Evolutionary conservation across 1,140 invertebrate genomes (phyloP), one percentile per base, ranked within the genome.

Genomic region (Papilio aristodemus): DNA sequence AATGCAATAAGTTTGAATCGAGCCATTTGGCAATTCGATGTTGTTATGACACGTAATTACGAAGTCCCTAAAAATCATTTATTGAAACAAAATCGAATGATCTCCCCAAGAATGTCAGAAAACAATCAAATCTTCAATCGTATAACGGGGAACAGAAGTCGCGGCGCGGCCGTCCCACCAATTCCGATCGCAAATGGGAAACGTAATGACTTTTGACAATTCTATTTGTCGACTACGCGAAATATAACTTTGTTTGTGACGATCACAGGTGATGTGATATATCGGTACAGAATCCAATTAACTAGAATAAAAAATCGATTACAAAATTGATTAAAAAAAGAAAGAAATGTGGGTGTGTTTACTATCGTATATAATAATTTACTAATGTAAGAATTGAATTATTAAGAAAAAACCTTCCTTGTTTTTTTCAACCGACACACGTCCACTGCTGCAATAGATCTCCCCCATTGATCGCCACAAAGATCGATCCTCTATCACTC

Each of bases 171-270:
- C 85, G 75, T 73, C 85, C 82, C 81, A 84, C 78, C 87, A 85
- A 89, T 86, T 87, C 78, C 70, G 73, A 69, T 81, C 73, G 74
- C 80, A 87, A 90, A 87, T 90, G 73, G 87, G 84, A 89, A 88
- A 79, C 79, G 83, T 88, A 87, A 89, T 88, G 71, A 74, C 72
- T 81, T 86, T 86, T 72, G 80, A 79, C 80, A 86, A 86, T 84
- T 83, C 83, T 78, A 89, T 89, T 86, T 84, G 75, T 68, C 67
- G 62, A 60, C 73, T 72, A 78, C 71, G 64, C 60, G 67, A 67
- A 43, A 70, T 60, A 62, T 85, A 87, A 87, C 80, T 80, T 79
- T 72, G 71, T 85, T 87, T 83, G 39, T 50, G 46, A 71, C 70
- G 62, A 54, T 54, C 69, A 60, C 80, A 86, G 84, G 82, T 85